These are phyloP conservation scores for Takifugu bimaculatus DNA, from an alignment of 2,113 vertebrate species.

Conservation along the genomic window DNA sequence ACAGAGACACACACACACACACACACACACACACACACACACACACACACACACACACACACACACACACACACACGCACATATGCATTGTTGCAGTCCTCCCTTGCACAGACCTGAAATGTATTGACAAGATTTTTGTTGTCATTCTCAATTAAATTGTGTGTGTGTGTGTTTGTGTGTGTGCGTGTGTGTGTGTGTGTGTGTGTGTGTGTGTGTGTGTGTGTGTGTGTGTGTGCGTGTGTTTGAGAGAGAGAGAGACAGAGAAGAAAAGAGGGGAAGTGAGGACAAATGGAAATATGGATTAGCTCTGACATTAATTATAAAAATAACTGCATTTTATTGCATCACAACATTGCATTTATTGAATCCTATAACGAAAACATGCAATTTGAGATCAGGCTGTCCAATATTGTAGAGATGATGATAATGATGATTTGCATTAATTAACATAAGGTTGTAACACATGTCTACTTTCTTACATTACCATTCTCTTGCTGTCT, in stretches of 20 bases:
- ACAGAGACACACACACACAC: slow-evolving; percentile 4
- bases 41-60: slow-evolving; percentile 22
- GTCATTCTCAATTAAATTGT: slow-evolving; percentile 46
- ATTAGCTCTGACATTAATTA: too few relatives aligned
- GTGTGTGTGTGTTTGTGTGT: slow-evolving; percentile 13
- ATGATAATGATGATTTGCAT: too few relatives aligned
- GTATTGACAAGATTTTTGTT: slow-evolving; percentile 26
- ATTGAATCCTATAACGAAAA: too few relatives aligned
- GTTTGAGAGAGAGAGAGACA: background rate
- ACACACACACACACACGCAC: slow-evolving; percentile 22
- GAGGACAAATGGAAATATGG: too few relatives aligned
- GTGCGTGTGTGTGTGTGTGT: background rate
- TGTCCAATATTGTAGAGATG: too few relatives aligned
- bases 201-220: background rate
- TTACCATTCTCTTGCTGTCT: too few relatives aligned
- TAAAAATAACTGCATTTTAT: too few relatives aligned
- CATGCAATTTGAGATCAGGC: too few relatives aligned
- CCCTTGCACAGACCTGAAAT: slow-evolving; percentile 26
- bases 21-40: slow-evolving; percentile 8
- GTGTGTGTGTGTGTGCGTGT: background rate
- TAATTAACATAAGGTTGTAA: too few relatives aligned
- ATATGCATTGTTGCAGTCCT: too few relatives aligned
- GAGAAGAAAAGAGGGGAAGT: background rate
- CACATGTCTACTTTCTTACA: too few relatives aligned
- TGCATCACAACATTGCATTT: too few relatives aligned